These are phyloP conservation scores for Nineta flava DNA, from an alignment of 2,888 invertebrate species.

Conservation along the genomic window DNA sequence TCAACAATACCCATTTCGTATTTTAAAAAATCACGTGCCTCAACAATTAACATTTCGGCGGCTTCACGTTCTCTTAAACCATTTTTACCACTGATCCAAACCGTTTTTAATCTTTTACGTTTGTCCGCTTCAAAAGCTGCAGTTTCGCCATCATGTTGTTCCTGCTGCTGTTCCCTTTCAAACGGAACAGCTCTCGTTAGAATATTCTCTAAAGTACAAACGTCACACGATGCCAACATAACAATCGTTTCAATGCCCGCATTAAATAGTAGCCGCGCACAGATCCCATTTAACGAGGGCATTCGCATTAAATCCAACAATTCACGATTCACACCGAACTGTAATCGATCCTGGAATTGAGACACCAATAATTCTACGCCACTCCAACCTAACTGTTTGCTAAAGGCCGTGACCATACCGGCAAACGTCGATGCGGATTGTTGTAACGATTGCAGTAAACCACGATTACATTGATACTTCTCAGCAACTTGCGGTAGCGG, in stretches of 20 bases:
- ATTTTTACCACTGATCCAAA: slow-evolving; percentile 66
- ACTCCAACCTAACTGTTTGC: slow-evolving; percentile 81
- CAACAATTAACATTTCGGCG: slow-evolving; percentile 56
- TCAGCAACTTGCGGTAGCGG: slow-evolving; percentile 63
- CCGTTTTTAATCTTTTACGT: slow-evolving; percentile 38
- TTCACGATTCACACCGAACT: slow-evolving; percentile 87
- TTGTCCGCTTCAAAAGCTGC: slow-evolving; percentile 44
- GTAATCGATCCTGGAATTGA: slow-evolving; percentile 86
- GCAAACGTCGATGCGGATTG: slow-evolving; percentile 92
- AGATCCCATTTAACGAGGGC: slow-evolving; percentile 63
- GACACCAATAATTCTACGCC: slow-evolving; percentile 76
- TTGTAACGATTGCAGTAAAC: slow-evolving; percentile 84
- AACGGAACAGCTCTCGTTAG: slow-evolving; percentile 70
- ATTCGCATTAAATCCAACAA: slow-evolving; percentile 80
- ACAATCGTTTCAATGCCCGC: slow-evolving; percentile 63
- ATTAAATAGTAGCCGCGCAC: slow-evolving; percentile 71
- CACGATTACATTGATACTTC: slow-evolving; percentile 76
- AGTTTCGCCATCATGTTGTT: slow-evolving; percentile 34
- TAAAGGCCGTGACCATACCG: slow-evolving; percentile 95
- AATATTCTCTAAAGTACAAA: slow-evolving; percentile 53
- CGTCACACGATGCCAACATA: slow-evolving; percentile 60
- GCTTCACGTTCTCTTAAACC: slow-evolving; percentile 72
- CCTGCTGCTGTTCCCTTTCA: slow-evolving; percentile 60
- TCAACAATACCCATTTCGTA: slow-evolving; percentile 56
- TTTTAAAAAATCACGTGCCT: slow-evolving; percentile 57